Conservation (phyloP, 1,140 invertebrate genomes). For the Drosophila persimilis region DNA sequence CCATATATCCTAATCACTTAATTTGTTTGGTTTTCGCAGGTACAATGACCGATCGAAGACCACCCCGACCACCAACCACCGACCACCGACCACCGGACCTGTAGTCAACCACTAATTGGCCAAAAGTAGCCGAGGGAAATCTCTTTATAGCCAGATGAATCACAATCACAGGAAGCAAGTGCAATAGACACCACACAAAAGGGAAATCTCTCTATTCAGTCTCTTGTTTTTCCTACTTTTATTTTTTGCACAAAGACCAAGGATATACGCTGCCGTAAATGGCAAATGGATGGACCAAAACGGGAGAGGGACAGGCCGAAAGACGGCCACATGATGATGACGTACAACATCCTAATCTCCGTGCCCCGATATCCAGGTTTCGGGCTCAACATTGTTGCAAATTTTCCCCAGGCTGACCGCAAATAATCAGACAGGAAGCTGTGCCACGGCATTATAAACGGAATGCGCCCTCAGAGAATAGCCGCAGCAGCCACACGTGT, state of each 20-base stretch:
- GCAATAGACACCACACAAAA: slow-evolving; percentile 28
- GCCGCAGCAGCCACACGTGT: slow-evolving; percentile 13
- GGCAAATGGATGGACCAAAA: slow-evolving; percentile 29
- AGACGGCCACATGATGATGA: slow-evolving; percentile 46
- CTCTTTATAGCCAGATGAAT: slow-evolving; percentile 70
- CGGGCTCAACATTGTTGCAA: slow-evolving; percentile 67
- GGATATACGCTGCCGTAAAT: slow-evolving; percentile 68
- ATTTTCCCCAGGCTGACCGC: slow-evolving; percentile 67
- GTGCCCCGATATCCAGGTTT: slow-evolving; percentile 14
- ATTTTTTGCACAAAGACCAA: slow-evolving; percentile 54
- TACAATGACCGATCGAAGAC: slow-evolving; percentile 23
- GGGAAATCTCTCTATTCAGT: slow-evolving; percentile 48
- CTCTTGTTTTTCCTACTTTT: slow-evolving; percentile 2
- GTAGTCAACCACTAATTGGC: slow-evolving; percentile 62
- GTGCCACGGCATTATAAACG: slow-evolving; percentile 2
- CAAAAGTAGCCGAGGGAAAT: slow-evolving; percentile 44
- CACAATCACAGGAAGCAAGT: slow-evolving; percentile 67
- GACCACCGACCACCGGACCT: slow-evolving; percentile 55
- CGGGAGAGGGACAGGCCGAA: slow-evolving; percentile 10
- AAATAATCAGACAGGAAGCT: slow-evolving; percentile 77
- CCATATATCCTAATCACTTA: slow-evolving; percentile 67
- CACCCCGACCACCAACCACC: slow-evolving; percentile 24
- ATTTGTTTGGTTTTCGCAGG: slow-evolving; percentile 68
- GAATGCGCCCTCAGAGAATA: slow-evolving; percentile 28
- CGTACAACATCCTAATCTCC: slow-evolving; percentile 54